Conservation (phyloP, 2,797 vertebrate genomes). For the Garrulus glandarius region DNA sequence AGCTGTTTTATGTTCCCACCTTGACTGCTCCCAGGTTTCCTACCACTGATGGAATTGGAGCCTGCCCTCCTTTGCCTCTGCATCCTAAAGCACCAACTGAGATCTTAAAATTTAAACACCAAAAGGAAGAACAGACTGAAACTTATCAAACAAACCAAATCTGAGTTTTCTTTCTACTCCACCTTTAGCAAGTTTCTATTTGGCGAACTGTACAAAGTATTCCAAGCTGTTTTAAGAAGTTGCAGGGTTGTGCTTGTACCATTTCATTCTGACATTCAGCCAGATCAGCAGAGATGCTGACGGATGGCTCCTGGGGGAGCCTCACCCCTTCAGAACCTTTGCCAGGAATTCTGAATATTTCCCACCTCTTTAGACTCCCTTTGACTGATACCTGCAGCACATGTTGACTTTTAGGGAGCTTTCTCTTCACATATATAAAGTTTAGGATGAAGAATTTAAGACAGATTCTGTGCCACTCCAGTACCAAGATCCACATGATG, state of each 20-base stretch:
- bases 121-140: background rate
- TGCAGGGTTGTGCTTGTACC: background rate
- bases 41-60: background rate
- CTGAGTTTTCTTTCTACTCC: background rate
- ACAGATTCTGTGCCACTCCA: background rate
- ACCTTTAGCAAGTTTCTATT: background rate
- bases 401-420: background rate
- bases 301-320: fast-evolving
- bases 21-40: background rate
- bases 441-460: background rate
- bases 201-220: background rate
- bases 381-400: background rate
- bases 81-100: background rate
- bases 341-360: background rate
- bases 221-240: background rate
- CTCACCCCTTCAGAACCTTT: background rate
- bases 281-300: background rate
- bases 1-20: background rate
- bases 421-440: background rate
- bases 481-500: background rate
- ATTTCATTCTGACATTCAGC: background rate
- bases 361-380: background rate
- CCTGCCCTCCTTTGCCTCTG: background rate
- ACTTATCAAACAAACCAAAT: background rate
- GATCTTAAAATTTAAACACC: background rate